Base-by-base conservation (phyloP, 2,888 invertebrate genomes). In the Bellardia bayeri region DNA sequence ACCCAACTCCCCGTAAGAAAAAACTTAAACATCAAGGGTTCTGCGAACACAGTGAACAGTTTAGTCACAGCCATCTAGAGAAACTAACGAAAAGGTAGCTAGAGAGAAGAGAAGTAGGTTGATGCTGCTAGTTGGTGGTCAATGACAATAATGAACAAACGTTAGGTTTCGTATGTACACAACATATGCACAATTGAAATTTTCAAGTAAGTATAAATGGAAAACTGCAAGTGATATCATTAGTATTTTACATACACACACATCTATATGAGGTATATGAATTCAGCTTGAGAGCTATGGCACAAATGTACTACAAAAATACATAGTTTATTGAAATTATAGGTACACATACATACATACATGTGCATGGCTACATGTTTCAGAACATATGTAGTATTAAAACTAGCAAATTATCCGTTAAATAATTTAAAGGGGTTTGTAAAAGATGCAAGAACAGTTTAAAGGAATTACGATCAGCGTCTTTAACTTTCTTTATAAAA, bases 111-210 rank as follows among this genome's bases (percentile, higher is more conserved):
- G 13, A 11, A 30, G 16, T 3, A 30, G 23, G 56, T 2, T 56
- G 40, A 66, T 68, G 82, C n/a, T 76, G 51, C 61, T 71, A 51
- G 54, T 68, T 40, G 66, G 76, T 76, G 83, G 80, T 83, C 84
- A 84, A 74, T 84, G 87, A 82, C 78, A 78, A 87, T 68, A 82
- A 82, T 79, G 76, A 81, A 83, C 86, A 71, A 42, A 68, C 45
- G 14, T 68, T 37, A 68, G 2, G 66, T 68, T 75, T 42, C 40
- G n/a, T 45, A 16, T 56, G 42, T 42, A 61, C 37, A 23, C 64
- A 37, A 37, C 63, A 54, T 54, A 63, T 33, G 33, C 61, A 51
- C 58, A 84, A 58, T 49, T 71, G 30, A 76, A 76, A 64, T 56
- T 40, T 56, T 45, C 69, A 40, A 82, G 40, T 45, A 75, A 16